Evolutionary conservation across 2,797 vertebrate genomes (phyloP).

Genomic region (Falco biarmicus): DNA sequence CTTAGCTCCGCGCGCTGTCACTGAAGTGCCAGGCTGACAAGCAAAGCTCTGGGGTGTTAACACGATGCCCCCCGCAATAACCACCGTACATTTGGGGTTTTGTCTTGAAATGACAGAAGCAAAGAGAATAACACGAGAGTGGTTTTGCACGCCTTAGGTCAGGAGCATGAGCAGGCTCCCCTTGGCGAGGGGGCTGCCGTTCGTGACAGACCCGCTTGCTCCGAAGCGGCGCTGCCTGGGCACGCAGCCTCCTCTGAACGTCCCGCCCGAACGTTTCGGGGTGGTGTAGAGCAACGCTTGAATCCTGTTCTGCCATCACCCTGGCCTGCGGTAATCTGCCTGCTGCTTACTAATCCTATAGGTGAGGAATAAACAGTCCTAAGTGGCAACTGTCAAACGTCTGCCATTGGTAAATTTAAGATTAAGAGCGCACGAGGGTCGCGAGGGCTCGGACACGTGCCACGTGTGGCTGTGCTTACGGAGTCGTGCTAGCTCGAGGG

Average conservation of each 20-base stretch:
- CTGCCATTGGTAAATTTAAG: neutral
- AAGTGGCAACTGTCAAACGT: neutral
- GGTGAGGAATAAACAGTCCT: neutral
- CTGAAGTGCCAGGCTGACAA: neutral
- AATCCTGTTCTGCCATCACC: neutral
- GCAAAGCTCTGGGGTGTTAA: neutral
- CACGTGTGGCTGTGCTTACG: rapidly evolving
- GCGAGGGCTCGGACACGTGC: neutral
- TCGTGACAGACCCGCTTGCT: neutral
- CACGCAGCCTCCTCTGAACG: rapidly evolving
- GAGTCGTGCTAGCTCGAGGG: too few relatives aligned
- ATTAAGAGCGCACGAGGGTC: neutral
- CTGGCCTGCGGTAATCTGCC: neutral
- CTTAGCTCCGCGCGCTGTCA: neutral
- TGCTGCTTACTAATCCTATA: neutral
- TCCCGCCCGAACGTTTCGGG: neutral
- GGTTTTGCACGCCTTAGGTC: neutral
- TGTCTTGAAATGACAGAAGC: neutral
- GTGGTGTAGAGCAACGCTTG: neutral
- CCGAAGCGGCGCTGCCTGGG: neutral
- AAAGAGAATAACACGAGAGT: neutral
- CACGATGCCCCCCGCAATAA: too few relatives aligned
- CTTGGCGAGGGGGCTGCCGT: neutral
- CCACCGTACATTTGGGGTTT: neutral
- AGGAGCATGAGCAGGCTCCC: neutral